A percentile compares a stretch with the other conserved stretches of the same genome.
Conservation (phyloP, 2,113 vertebrate genomes). For the Sinocyclocheilus anophthalmus region DNA sequence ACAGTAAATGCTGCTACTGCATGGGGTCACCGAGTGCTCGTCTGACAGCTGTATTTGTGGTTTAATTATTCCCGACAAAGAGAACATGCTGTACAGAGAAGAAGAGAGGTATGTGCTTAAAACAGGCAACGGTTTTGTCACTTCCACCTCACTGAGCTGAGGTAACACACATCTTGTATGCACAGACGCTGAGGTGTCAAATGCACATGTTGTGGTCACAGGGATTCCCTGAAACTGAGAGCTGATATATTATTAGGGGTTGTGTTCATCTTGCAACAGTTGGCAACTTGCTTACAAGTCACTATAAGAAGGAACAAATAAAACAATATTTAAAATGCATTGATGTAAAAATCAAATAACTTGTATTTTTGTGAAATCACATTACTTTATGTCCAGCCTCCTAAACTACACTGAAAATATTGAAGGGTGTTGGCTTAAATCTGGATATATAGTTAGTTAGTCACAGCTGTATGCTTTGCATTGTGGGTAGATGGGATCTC, state of each 20-base stretch:
- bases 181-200: no score
- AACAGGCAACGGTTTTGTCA: constrained; percentile 15
- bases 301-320: not conserved
- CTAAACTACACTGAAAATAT: not conserved
- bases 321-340: not conserved
- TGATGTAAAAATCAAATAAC: not conserved
- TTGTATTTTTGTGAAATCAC: not conserved
- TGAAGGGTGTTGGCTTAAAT: not conserved
- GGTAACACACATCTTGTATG: not conserved
- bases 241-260: constrained; percentile 38
- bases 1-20: not conserved
- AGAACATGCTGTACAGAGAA: constrained; percentile 60
- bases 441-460: not conserved
- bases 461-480: not conserved
- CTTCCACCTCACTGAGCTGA: not conserved
- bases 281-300: not conserved
- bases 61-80: constrained; percentile 27
- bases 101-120: constrained; percentile 24
- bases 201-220: constrained; percentile 25
- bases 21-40: not conserved
- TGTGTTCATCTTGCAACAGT: not conserved
- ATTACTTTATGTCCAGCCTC: not conserved
- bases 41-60: constrained; percentile 19
- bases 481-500: no score
- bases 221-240: not conserved